Evolutionary conservation across 2,113 vertebrate genomes (phyloP), one percentile per base, ranked within the genome.

Genomic region (Pseudorasbora parva): DNA sequence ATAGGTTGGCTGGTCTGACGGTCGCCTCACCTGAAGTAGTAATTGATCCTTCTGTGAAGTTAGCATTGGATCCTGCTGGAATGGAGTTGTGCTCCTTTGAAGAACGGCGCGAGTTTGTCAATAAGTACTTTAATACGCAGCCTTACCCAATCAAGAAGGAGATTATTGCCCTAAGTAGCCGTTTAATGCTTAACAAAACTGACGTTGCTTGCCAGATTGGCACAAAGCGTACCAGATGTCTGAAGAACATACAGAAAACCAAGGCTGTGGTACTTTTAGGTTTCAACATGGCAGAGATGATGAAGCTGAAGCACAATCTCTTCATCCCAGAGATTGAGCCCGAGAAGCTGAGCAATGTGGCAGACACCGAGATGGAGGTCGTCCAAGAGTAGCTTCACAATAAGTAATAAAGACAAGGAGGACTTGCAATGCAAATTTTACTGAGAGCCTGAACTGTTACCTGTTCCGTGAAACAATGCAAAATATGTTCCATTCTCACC

Each of bases 221-320:
- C 14, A 95, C 91, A 81, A 96, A 93, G 88, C 96, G 96, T 82
- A 94, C 91, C 56, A 90, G 87, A 21, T 99, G 98, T 92, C 92
- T 98, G 90, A 97, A 94, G 92, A 94, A 93, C 19, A 93, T 99
- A 64, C 95, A 94, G 89, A 94, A 79, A 75, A 95, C 89, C 19
- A 92, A 89, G 11, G 82, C 96, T 0, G 93, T 90, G 72, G 91
- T 99, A 54, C 93, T 99, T 71, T 86, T 99, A 78, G 98, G 98
- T 74, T 99, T 99, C 90, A 96, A 95, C 89, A 97, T 99, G 97
- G 93, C 91, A 0, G 95, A 97, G 89, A 82, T 99, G 85, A 95
- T 92, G 89, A 95, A 94, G 72, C 73, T 99, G 8, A 96, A 96
- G 90, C 98, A 99, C 95, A 91, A 95, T 83, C 89, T 95, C 90